phyloP scores from a whole-genome alignment of 2,113 vertebrate species.

The Ifrita kowaldi region DNA sequence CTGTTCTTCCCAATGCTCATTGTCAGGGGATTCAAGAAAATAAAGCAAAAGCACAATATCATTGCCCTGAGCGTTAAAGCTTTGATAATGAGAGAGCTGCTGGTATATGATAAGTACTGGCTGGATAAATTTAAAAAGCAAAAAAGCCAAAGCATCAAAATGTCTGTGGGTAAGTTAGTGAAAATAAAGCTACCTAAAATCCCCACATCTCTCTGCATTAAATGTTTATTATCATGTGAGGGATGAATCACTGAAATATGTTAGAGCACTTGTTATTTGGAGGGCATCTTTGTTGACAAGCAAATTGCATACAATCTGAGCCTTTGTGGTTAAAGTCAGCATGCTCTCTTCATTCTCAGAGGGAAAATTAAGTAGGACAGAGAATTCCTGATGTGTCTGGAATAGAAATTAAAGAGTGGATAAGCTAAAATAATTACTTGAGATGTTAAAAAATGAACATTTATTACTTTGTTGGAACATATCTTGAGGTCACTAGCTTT shows the following conservation, averaged over 20 bases:
- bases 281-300: constrained; percentile 20
- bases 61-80: neutral
- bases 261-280: constrained; percentile 1
- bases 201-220: neutral
- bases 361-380: neutral
- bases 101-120: neutral
- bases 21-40: neutral
- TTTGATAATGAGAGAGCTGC: neutral
- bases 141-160: neutral
- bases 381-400: neutral
- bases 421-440: neutral
- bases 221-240: neutral
- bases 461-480: neutral
- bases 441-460: neutral
- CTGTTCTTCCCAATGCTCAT: neutral
- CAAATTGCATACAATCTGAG: neutral
- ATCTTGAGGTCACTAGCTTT: neutral
- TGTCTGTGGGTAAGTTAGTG: neutral
- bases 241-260: neutral
- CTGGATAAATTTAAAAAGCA: neutral
- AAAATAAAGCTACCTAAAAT: neutral
- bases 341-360: constrained; percentile 2
- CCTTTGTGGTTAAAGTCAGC: neutral
- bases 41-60: neutral
- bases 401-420: neutral